Percentiles rank a stretch among this genome's conserved stretches.
phyloP scores from a whole-genome alignment of 1,140 invertebrate genomes.

The Druon quercuslanigerum region DNA sequence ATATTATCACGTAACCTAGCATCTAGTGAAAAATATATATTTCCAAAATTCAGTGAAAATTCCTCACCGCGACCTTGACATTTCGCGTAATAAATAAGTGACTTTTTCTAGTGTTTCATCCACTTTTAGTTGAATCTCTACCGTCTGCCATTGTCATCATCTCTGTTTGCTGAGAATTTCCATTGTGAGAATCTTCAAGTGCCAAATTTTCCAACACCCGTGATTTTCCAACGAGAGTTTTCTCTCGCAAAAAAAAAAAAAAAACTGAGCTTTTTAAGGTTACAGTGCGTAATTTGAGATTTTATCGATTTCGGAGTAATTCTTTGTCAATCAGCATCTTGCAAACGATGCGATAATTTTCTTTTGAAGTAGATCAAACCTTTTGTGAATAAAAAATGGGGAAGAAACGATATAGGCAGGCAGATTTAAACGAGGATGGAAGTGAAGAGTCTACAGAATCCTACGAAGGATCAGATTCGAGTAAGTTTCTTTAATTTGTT shows the following conservation, averaged over 20 bases:
- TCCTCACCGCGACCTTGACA: background rate
- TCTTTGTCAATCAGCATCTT: background rate
- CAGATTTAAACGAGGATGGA: conserved; percentile 65
- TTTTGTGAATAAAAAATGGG: conserved; percentile 6
- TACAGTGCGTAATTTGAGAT: background rate
- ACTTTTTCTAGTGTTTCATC: background rate
- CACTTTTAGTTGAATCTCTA: background rate
- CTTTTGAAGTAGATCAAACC: background rate
- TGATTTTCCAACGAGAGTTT: too few species aligned
- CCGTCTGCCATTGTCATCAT: background rate
- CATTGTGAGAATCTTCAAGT: background rate
- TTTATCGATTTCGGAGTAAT: background rate
- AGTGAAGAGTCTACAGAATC: conserved; percentile 77
- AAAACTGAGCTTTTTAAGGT: background rate
- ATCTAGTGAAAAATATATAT: too few species aligned
- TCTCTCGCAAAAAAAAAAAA: too few species aligned
- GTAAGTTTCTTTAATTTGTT: conserved; percentile 37
- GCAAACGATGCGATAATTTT: background rate
- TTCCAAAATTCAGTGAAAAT: background rate
- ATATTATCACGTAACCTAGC: background rate
- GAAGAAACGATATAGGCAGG: conserved; percentile 32
- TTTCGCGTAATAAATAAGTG: background rate
- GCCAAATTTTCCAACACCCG: background rate
- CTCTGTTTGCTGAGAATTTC: background rate
- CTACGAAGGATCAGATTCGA: conserved; percentile 76